These are phyloP conservation scores for Spilogale gracilis DNA, from an alignment of 2,113 vertebrate species.

Conservation along the genomic window DNA sequence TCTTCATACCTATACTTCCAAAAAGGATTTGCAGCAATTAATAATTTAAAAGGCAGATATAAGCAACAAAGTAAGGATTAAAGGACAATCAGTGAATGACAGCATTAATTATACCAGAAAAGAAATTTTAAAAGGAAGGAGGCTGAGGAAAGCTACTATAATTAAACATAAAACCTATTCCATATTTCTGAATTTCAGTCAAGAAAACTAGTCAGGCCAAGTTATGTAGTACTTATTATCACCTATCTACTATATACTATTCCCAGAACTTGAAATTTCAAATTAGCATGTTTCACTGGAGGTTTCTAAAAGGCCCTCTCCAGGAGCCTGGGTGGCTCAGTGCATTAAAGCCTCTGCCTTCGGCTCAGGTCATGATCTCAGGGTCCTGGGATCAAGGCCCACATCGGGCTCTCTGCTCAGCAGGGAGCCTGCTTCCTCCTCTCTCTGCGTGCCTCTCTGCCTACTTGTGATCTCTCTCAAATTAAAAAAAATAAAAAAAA, in stretches of 20 bases:
- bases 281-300: neutral
- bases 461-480: too few species aligned
- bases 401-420: too few species aligned
- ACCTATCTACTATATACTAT: neutral
- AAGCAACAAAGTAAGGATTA: neutral
- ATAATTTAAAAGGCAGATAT: neutral
- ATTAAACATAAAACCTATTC: neutral
- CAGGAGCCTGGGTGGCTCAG: neutral
- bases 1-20: neutral
- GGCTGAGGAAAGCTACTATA: neutral
- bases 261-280: neutral
- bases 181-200: constrained; percentile 7
- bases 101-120: neutral
- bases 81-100: neutral
- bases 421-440: too few species aligned
- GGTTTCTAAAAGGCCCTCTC: constrained; percentile 21
- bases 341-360: too few species aligned
- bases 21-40: neutral
- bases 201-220: neutral
- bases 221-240: neutral
- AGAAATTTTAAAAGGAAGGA: neutral
- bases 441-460: too few species aligned
- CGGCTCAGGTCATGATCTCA: too few species aligned
- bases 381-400: too few species aligned
- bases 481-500: too few species aligned